These are phyloP conservation scores for Sprattus sprattus DNA, from an alignment of 2,113 vertebrate species.

Conservation along the genomic window DNA sequence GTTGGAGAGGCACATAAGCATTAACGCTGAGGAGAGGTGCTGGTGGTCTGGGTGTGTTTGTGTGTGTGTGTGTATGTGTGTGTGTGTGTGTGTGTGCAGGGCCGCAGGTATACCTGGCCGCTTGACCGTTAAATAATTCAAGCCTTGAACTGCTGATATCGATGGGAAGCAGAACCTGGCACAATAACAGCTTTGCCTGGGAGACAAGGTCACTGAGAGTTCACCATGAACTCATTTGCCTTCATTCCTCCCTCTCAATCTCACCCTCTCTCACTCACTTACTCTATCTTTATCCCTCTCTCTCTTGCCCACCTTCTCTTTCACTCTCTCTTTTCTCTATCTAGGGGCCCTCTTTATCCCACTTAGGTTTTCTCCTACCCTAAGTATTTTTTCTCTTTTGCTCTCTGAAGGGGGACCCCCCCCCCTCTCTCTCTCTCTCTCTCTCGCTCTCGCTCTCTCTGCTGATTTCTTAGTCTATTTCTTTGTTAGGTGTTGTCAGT, in stretches of 20 bases:
- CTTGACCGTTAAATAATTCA: constrained; percentile 69
- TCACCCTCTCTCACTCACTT: constrained; percentile 38
- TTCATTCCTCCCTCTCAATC: constrained; percentile 54
- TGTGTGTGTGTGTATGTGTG: neutral
- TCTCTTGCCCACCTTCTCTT: constrained; percentile 52
- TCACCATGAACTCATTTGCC: constrained; percentile 58
- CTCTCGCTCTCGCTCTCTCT: neutral
- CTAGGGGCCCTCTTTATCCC: neutral
- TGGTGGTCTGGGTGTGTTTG: neutral
- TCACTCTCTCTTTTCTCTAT: neutral
- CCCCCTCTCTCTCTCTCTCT: neutral
- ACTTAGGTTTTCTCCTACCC: neutral
- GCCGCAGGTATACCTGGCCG: constrained; percentile 48
- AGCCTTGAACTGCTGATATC: constrained; percentile 61
- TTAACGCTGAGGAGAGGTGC: neutral
- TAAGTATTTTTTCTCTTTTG: neutral
- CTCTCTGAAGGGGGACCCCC: neutral
- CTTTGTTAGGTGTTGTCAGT: neutral
- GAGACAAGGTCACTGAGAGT: constrained; percentile 64
- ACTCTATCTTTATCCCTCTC: neutral
- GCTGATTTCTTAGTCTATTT: neutral
- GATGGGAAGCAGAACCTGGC: constrained; percentile 48
- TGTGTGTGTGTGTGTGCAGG: constrained; percentile 38
- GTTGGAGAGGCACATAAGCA: too few relatives aligned
- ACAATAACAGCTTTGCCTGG: constrained; percentile 48